Conservation (phyloP, 2,797 vertebrate species). For the Anguilla pacifica region DNA sequence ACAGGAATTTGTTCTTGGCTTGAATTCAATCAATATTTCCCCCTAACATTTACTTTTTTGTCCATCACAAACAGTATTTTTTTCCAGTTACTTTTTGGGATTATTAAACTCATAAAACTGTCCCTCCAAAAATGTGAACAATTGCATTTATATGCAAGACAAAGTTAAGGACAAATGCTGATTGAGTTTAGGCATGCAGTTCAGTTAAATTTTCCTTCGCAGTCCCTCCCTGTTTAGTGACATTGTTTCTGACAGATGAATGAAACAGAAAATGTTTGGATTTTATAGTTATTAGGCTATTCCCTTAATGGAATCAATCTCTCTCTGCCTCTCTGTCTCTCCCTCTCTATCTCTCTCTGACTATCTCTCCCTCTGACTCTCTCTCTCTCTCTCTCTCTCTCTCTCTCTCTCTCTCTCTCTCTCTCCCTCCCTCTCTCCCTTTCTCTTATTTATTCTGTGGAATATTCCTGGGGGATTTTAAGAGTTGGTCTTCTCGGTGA, state of each 20-base stretch:
- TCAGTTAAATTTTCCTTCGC: neutral
- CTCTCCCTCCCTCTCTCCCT: too few relatives aligned
- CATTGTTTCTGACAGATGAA: neutral
- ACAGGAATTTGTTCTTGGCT: neutral
- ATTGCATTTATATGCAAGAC: neutral
- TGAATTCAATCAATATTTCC: neutral
- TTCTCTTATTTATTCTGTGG: neutral
- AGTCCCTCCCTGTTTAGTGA: neutral
- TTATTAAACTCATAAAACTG: neutral
- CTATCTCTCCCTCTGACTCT: too few relatives aligned
- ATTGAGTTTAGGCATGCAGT: neutral
- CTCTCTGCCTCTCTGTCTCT: neutral
- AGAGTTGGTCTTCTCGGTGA: neutral
- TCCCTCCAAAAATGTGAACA: too few relatives aligned
- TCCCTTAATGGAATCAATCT: neutral
- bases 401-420: too few relatives aligned
- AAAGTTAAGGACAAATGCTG: neutral
- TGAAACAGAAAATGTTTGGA: neutral
- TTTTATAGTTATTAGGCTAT: neutral
- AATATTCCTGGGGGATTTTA: neutral
- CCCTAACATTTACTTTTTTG: neutral
- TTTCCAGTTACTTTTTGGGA: neutral
- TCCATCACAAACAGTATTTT: neutral
- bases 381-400: too few relatives aligned
- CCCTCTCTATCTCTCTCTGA: too few relatives aligned